A percentile compares a stretch with the other conserved stretches of the same genome.
Conservation (phyloP, 2,113 vertebrate species). For the Holacanthus passer region DNA sequence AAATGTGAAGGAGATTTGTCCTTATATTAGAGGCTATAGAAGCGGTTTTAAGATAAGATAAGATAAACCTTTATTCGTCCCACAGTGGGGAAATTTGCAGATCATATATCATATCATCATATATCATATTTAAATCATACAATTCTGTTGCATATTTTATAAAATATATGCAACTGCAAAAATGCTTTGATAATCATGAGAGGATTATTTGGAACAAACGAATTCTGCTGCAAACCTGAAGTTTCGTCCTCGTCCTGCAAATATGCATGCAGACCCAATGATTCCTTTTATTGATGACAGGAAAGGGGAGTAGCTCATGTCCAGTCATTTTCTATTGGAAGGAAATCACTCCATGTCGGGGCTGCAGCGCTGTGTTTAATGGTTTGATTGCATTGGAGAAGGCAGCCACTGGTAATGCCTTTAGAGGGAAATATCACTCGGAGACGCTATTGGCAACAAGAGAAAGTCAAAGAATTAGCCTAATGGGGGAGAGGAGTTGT, state of each 20-base stretch:
- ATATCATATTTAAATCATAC: not conserved
- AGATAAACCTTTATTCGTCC: too few relatives aligned
- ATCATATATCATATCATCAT: too few relatives aligned
- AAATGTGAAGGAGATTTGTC: not conserved
- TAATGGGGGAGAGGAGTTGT: conserved; percentile 77
- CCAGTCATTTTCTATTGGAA: conserved; percentile 77
- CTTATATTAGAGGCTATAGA: not conserved
- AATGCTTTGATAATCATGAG: not conserved
- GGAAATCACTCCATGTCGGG: conserved; percentile 69
- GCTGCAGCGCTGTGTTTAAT: conserved; percentile 75
- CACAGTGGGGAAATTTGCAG: too few relatives aligned
- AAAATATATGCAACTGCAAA: not conserved
- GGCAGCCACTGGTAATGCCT: conserved; percentile 77
- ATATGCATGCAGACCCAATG: conserved; percentile 36
- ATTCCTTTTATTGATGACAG: conserved; percentile 75
- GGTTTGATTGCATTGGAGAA: conserved; percentile 83
- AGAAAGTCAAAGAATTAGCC: conserved; percentile 82
- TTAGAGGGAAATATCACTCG: conserved; percentile 75
- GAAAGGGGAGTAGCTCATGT: conserved; percentile 79
- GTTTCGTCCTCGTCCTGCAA: conserved; percentile 33
- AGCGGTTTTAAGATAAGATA: too few relatives aligned
- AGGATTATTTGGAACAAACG: conserved; percentile 16
- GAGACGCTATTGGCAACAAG: conserved; percentile 77
- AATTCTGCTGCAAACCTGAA: not conserved
- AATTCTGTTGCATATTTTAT: not conserved